A percentile compares a stretch with the other conserved stretches of the same genome.
These are phyloP conservation scores for Nesometra sesokonis DNA, from an alignment of 35 echinoderm and acorn worm genomes.

Conservation along the genomic window DNA sequence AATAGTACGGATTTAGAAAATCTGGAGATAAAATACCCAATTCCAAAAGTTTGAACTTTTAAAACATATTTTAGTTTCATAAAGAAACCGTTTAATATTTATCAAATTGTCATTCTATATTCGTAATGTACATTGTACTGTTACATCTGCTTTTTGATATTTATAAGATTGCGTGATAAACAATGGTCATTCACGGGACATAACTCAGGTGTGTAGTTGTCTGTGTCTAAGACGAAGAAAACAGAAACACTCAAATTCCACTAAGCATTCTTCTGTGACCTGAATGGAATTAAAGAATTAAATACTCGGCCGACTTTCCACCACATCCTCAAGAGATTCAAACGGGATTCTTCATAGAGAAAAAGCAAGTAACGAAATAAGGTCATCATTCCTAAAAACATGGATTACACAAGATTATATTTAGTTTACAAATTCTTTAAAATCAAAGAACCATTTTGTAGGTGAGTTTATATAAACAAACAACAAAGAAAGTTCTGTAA, in stretches of 20 bases:
- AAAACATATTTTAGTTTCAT: too few relatives aligned
- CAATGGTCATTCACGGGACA: neutral
- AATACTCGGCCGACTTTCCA: neutral
- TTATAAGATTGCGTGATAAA: too few relatives aligned
- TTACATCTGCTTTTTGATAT: too few relatives aligned
- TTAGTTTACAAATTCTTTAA: neutral
- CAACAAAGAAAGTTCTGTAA: neutral
- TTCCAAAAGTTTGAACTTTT: too few relatives aligned
- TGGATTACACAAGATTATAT: neutral
- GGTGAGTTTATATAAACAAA: neutral
- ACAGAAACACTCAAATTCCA: neutral
- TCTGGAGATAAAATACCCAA: too few relatives aligned
- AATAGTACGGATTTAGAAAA: too few relatives aligned
- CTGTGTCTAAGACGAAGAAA: neutral
- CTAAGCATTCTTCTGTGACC: neutral
- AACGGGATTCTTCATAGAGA: neutral
- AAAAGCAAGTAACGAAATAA: neutral
- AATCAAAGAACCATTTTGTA: neutral
- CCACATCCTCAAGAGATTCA: neutral
- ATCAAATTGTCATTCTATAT: too few relatives aligned
- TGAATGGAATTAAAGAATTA: neutral
- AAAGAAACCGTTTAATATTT: too few relatives aligned
- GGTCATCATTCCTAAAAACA: neutral
- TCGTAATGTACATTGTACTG: too few relatives aligned
- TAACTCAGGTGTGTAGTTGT: neutral